These are phyloP conservation scores for Meta bourneti DNA, from an alignment of 2,888 invertebrate species.

Conservation along the genomic window DNA sequence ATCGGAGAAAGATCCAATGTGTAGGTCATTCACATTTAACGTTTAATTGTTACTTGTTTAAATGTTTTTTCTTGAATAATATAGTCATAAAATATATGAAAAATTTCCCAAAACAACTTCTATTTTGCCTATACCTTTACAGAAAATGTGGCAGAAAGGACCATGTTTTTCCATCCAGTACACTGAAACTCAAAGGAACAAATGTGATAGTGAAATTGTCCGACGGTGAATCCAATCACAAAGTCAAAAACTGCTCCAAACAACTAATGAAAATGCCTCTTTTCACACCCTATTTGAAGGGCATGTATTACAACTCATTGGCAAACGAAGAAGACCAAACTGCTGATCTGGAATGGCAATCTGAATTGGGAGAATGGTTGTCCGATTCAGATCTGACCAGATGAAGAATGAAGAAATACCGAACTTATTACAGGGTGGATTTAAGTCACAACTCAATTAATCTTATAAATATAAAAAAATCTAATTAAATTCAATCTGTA, in stretches of 20 bases:
- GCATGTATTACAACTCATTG: neutral
- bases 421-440: no score
- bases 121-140: neutral
- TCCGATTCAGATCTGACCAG: neutral
- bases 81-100: no score
- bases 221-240: neutral
- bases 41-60: no score
- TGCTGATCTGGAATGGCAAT: constrained; percentile 51
- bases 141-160: neutral
- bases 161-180: neutral
- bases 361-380: constrained; percentile 53
- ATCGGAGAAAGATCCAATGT: no score
- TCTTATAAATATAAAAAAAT: no score
- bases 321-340: neutral
- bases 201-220: neutral
- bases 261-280: neutral
- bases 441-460: no score
- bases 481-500: no score
- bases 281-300: neutral
- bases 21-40: no score
- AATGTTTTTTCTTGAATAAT: no score
- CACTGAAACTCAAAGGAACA: neutral
- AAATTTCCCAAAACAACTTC: no score
- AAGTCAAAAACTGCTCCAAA: neutral
- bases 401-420: no score